Conservation (phyloP, 2,113 vertebrate genomes). For the Urocolius indicus region DNA sequence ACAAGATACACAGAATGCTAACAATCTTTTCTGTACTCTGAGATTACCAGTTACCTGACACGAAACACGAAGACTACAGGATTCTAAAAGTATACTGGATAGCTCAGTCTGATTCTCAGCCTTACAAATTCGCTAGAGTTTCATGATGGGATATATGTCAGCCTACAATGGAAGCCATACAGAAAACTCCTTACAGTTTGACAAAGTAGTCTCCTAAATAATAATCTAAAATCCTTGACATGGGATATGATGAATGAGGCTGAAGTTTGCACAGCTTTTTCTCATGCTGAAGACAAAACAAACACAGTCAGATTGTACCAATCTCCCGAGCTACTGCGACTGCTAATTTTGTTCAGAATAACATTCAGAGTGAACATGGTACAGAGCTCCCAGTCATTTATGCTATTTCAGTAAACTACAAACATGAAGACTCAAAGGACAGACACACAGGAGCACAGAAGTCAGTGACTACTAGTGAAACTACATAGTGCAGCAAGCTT, state of each 20-base stretch:
- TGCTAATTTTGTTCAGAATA: not conserved
- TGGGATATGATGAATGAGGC: not conserved
- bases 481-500: not conserved
- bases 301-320: not conserved
- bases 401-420: not conserved
- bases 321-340: not conserved
- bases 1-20: not conserved
- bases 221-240: not conserved
- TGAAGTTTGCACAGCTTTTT: not conserved
- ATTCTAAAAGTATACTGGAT: not conserved
- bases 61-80: not conserved
- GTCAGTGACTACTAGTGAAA: not conserved
- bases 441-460: not conserved
- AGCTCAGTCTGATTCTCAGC: not conserved
- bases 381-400: not conserved
- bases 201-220: not conserved
- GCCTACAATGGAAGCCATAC: not conserved
- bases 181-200: not conserved
- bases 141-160: fast-evolving
- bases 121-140: not conserved
- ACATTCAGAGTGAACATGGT: not conserved
- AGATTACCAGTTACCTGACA: not conserved
- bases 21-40: not conserved
- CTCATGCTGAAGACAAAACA: not conserved
- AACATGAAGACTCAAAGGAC: not conserved